phyloP scores from a whole-genome alignment of 1,140 invertebrate species.

The Lineus longissimus region DNA sequence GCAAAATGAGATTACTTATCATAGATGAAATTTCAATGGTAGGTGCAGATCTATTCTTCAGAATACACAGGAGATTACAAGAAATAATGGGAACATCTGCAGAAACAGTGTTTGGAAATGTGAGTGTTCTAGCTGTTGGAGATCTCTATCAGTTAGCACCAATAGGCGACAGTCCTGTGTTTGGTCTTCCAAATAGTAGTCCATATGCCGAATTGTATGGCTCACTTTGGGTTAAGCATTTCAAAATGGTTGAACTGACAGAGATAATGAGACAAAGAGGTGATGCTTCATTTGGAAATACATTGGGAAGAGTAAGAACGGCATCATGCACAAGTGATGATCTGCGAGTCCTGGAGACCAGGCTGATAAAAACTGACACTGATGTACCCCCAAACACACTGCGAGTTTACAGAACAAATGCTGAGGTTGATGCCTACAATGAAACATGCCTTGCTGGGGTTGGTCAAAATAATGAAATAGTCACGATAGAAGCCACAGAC shows the following conservation, averaged over 20 bases:
- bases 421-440: background rate
- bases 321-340: background rate
- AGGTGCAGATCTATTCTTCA: background rate
- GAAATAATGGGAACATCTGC: background rate
- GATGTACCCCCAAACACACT: background rate
- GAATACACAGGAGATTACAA: background rate
- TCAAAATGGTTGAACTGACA: constrained; percentile 1
- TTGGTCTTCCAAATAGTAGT: background rate
- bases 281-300: background rate
- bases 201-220: background rate
- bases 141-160: background rate
- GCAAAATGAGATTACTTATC: background rate
- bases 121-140: background rate
- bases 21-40: constrained; percentile 6
- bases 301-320: background rate
- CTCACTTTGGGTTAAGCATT: background rate
- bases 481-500: background rate
- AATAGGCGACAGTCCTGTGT: background rate
- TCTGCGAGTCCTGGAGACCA: background rate
- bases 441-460: background rate
- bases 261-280: background rate
- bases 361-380: background rate
- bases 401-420: background rate
- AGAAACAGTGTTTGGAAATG: background rate
- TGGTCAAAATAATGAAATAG: background rate